A percentile compares a stretch with the other conserved stretches of the same genome.
These are phyloP conservation scores for Sialia sialis DNA, from an alignment of 2,113 vertebrate species.

Conservation along the genomic window DNA sequence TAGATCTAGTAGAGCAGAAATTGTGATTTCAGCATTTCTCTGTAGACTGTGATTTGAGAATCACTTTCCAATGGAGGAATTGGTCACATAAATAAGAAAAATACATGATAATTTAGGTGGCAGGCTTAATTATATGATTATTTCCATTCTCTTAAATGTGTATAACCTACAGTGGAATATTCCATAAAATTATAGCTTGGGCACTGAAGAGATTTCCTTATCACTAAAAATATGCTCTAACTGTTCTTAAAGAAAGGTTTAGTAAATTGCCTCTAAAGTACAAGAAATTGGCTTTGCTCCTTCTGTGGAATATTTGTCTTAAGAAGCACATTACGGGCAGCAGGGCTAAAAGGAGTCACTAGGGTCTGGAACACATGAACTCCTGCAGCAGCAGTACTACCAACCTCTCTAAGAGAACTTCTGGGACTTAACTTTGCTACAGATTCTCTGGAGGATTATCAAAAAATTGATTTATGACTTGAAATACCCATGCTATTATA, in stretches of 20 bases:
- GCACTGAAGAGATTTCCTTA: conserved; percentile 3
- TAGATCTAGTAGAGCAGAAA: background rate
- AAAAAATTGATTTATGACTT: conserved; percentile 22
- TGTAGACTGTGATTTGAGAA: background rate
- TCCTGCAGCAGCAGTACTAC: background rate
- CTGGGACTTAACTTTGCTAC: background rate
- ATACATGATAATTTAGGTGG: background rate
- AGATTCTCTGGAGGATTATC: background rate
- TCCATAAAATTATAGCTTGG: conserved; percentile 7
- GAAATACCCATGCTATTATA: conserved; percentile 1
- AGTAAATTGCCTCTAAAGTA: conserved; percentile 16
- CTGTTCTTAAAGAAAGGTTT: background rate
- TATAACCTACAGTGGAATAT: conserved; percentile 9
- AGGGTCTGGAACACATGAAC: background rate
- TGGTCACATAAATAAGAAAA: conserved; percentile 9
- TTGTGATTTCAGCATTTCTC: background rate
- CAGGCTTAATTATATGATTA: conserved; percentile 31
- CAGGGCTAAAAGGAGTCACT: background rate
- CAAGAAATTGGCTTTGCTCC: conserved; percentile 16
- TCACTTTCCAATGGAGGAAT: background rate
- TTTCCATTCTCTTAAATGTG: background rate
- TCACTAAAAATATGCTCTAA: background rate
- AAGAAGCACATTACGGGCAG: background rate
- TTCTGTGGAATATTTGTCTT: conserved; percentile 11
- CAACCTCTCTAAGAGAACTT: background rate